These are phyloP conservation scores for Ictalurus furcatus DNA, from an alignment of 2,113 vertebrate species.

Conservation along the genomic window DNA sequence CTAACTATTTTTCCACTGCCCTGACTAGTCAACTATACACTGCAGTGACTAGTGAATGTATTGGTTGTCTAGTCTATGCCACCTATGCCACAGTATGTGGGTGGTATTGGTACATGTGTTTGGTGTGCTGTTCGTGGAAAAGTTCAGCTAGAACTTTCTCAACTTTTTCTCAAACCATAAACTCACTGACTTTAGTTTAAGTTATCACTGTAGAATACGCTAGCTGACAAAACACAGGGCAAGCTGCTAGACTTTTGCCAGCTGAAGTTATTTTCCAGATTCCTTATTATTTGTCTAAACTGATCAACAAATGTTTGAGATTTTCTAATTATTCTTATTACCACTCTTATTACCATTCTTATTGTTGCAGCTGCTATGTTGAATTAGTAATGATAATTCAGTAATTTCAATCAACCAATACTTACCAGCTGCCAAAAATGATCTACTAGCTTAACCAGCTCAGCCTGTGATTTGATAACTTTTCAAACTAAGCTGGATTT, in stretches of 20 bases:
- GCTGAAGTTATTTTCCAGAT: background rate
- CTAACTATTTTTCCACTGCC: background rate
- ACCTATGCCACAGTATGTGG: background rate
- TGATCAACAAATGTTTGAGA: background rate
- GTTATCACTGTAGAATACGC: no score
- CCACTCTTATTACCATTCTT: no score
- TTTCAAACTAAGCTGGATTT: background rate
- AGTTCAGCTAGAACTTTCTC: no score
- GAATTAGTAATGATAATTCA: no score
- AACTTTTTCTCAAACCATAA: background rate
- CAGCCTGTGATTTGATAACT: no score
- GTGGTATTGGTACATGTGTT: background rate
- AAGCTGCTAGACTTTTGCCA: background rate
- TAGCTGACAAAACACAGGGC: background rate
- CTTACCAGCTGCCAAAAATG: no score
- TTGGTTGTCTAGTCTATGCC: background rate
- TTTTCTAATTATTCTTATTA: background rate
- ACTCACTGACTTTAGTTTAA: background rate
- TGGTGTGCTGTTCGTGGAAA: background rate
- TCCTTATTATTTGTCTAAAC: background rate
- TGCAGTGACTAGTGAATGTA: background rate
- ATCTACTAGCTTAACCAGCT: no score
- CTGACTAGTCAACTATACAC: background rate
- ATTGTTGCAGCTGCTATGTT: no score
- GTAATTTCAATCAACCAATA: no score